Evolutionary conservation across 2,888 invertebrate genomes (phyloP).

Genomic region (Hypomecis atomaria): DNA sequence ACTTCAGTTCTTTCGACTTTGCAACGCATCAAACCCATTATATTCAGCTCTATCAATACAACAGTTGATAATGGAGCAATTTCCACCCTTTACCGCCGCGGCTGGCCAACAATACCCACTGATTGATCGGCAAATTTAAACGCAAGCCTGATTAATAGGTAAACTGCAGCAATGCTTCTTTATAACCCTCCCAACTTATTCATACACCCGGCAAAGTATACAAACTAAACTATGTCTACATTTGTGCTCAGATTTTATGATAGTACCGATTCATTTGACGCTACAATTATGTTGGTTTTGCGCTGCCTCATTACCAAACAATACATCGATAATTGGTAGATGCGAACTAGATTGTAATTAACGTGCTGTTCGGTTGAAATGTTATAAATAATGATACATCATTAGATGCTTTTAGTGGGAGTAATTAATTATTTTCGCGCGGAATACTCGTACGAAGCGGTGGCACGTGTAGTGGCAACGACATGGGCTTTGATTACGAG

Average conservation of each 20-base stretch:
- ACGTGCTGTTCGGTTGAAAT: conserved; percentile 7
- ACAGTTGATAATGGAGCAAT: conserved; percentile 37
- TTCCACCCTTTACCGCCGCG: conserved; percentile 26
- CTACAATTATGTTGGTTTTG: neutral
- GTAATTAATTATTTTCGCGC: too few relatives aligned
- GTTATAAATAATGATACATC: conserved; percentile 9
- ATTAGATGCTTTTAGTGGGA: neutral
- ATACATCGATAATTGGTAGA: conserved; percentile 28
- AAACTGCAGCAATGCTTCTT: conserved; percentile 45
- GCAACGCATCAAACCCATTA: neutral
- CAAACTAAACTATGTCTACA: neutral
- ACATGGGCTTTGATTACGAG: too few relatives aligned
- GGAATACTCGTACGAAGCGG: too few relatives aligned
- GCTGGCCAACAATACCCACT: conserved; percentile 47
- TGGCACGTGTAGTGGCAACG: too few relatives aligned
- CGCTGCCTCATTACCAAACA: conserved; percentile 26
- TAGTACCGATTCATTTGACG: neutral
- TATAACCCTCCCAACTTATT: conserved; percentile 20
- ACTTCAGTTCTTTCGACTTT: too few relatives aligned
- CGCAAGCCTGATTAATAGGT: conserved; percentile 49
- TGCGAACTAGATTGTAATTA: conserved; percentile 19
- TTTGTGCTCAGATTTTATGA: neutral
- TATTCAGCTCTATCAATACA: neutral
- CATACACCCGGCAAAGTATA: neutral
- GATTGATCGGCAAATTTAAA: conserved; percentile 54